Percentiles rank a stretch among this genome's conserved stretches.
Evolutionary conservation across 2,113 vertebrate species (phyloP).

Genomic region (Amia ocellicauda): DNA sequence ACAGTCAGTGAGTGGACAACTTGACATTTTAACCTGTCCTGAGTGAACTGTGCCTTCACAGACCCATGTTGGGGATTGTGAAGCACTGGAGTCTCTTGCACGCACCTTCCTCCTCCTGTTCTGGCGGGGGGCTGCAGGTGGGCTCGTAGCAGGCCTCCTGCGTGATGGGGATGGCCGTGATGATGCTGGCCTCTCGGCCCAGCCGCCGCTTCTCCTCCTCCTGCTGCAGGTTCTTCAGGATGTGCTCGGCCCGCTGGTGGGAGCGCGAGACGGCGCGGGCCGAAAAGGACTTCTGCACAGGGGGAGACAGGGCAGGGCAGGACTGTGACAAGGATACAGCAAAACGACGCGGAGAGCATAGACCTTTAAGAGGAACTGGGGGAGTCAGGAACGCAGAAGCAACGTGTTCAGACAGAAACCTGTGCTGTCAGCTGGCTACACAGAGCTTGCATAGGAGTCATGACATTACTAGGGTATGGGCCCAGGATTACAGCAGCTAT

Average conservation of each 20-base stretch:
- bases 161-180: conserved; percentile 93
- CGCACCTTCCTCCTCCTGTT: conserved; percentile 97
- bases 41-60: too few relatives aligned
- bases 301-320: background rate
- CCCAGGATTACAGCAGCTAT: too few relatives aligned
- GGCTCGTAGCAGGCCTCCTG: conserved; percentile 97
- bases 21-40: too few relatives aligned
- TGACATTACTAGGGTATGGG: too few relatives aligned
- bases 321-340: conserved; percentile 8
- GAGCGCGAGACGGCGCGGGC: conserved; percentile 94
- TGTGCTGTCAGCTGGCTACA: too few relatives aligned
- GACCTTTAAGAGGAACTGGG: conserved; percentile 8
- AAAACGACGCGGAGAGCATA: conserved; percentile 4
- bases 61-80: too few relatives aligned
- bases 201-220: conserved; percentile 94
- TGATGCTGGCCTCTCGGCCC: conserved; percentile 93
- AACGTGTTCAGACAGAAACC: too few relatives aligned
- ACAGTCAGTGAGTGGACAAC: too few relatives aligned
- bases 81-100: background rate
- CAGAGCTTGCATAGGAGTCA: too few relatives aligned
- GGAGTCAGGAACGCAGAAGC: background rate
- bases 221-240: conserved; percentile 97
- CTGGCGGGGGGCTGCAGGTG: conserved; percentile 86
- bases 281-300: conserved; percentile 90
- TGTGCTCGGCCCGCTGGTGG: conserved; percentile 95